Base-by-base conservation (phyloP, 2,113 vertebrate genomes). In the Edolisoma coerulescens region DNA sequence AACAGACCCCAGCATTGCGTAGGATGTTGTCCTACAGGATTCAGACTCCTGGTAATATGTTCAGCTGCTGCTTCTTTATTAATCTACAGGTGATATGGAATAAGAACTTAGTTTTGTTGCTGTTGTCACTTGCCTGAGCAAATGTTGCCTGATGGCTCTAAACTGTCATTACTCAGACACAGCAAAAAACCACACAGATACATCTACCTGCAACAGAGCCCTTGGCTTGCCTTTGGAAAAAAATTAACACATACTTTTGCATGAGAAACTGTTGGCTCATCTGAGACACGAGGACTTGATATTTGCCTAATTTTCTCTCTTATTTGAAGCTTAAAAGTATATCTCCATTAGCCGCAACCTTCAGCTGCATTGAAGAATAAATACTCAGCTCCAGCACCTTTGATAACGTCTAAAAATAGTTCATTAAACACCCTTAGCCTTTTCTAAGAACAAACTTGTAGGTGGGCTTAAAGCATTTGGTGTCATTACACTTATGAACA, bases 201-300 rank as follows among this genome's bases (percentile, higher is more conserved):
- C 6, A 32, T 2, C 33, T n/a, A 45, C 35, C 45, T 83, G 35
- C 53, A 80, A 71, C 23, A 75, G 21, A 83, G 39, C 15, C 23
- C 67, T 63, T 28, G 52, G 56, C 28, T 56, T 71, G 16, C 42
- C 27, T 57, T 76, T 26, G n/a, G 52, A 59, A 61, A 88, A 74
- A 65, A 57, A 35, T 2, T 3, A 83, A 49, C 37, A 22, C 17
- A 63, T 50, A 28, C 39, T n/a, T 71, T 45, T 35, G 12, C 33
- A 64, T 6, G 37, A 54, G 16, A 86, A 64, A 60, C 23, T 37
- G n/a, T 6, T 71, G 35, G 39, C 12, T 39, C 26, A 60, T 39
- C 41, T 26, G 26, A 71, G 39, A 61, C 47, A 75, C 0, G 0
- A 63, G 10, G 28, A 63, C 27, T 61, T 57, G 30, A 0, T 30